Evolutionary conservation across 2,888 invertebrate species (phyloP), one percentile per base, ranked within the genome.

Genomic region (Phaonia tiefii): DNA sequence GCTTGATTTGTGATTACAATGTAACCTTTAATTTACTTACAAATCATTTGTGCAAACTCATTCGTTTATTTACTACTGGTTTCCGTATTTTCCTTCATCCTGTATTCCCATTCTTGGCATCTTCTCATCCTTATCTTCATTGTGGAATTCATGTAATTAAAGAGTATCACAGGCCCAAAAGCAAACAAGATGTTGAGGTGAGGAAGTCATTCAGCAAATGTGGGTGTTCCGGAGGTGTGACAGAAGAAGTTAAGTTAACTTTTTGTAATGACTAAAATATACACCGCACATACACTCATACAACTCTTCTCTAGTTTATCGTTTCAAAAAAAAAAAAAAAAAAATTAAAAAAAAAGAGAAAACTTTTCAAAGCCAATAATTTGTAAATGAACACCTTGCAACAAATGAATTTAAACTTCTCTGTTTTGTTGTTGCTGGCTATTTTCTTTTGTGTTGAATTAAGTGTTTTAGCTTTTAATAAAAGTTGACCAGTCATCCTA

Each of bases 1-100:
- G 25, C 54, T 65, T 72, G 69, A 69, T 56, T 65, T 80, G 46
- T 69, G 72, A 80, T 75, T 80, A 72, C 69, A 73, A 65, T 72
- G 31, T 58, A 73, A 75, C 72, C 58, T 80, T 67, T 49, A 73
- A 80, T 76, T 73, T 75, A 7, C 13, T 26, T 65, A 69, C 63
- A 63, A 63, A 63, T 42, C 42, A 63, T 63, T 58, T 58, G 7
- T 37, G 58, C 58, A 17, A 42, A 42, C 42, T 63, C 42, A 63
- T 22, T 63, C 42, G 42, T 63, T 63, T 39, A 22, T 17, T 58
- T 46, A 46, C 17, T 15, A 3, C 54, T 54, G 54, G 7, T 58
- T 31, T 15, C 26, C 31, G n/a, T 31, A 15, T 8, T 63, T 22
- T 22, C 15, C 39, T 42, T 22, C 25, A 13, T 13, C 5, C 5